phyloP scores from a whole-genome alignment of 2,113 vertebrate genomes.

The Chaenogobius annularis region DNA sequence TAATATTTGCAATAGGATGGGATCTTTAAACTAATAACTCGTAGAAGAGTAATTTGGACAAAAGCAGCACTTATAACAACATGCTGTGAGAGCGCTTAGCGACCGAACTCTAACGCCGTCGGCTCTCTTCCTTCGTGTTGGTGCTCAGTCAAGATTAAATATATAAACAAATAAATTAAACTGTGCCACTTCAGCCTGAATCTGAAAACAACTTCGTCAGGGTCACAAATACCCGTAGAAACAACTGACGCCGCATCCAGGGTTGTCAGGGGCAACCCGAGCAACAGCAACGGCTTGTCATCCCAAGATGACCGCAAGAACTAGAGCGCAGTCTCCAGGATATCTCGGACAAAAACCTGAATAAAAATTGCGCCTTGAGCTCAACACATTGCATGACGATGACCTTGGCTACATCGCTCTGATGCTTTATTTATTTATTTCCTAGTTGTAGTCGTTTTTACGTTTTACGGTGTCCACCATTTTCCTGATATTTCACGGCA shows the following conservation, averaged over 20 bases:
- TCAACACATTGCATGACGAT: not conserved
- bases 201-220: too few relatives aligned
- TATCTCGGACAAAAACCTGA: too few relatives aligned
- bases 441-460: slow-evolving; percentile 22
- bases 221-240: not conserved
- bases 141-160: too few relatives aligned
- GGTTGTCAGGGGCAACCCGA: too few relatives aligned
- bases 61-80: not conserved
- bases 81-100: not conserved
- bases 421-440: not conserved
- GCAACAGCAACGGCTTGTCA: not conserved
- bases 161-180: too few relatives aligned
- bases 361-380: not conserved
- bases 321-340: too few relatives aligned
- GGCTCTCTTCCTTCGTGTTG: too few relatives aligned
- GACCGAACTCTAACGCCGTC: too few relatives aligned
- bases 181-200: not conserved
- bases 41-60: too few relatives aligned
- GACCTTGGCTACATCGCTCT: not conserved
- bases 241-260: too few relatives aligned
- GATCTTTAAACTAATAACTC: not conserved
- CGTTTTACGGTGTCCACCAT: slow-evolving; percentile 26
- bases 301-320: not conserved
- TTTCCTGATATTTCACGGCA: slow-evolving; percentile 17
- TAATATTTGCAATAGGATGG: not conserved